Base-by-base conservation (phyloP, 2,797 vertebrate species). In the Galago senegalensis region DNA sequence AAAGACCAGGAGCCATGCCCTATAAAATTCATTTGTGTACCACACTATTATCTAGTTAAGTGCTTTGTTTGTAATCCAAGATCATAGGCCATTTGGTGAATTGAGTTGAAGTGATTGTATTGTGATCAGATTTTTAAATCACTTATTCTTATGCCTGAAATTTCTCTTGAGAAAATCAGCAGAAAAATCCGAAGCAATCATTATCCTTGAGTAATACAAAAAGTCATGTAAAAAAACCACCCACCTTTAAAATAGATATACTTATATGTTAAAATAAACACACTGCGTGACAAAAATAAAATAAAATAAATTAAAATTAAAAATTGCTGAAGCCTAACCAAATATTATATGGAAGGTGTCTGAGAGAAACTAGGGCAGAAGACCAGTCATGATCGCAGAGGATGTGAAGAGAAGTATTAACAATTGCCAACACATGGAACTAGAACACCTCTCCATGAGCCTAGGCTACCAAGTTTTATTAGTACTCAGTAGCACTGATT, bases 41-140 rank as follows among this genome's bases (percentile, higher is more conserved):
- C 34, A 14, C 31, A 83, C 12, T 70, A 40, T 21, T 69, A 37
- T 56, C 70, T 63, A 65, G 31, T 56, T 95, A 25, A 18, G 8
- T 34, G 34, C n/a, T 94, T 83, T 77, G 29, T 80, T n/a, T 73
- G 34, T 82, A 69, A 81, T 18, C 53, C 27, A 87, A 58, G 53
- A 11, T 87, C 34, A 76, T 69, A 91, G 91, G 53, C 81, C 34
- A 87, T 56, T 69, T 79, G 37, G 63, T 67, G 69, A 92, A 70
- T 10, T 84, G 34, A 94, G 49, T 40, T 81, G 17, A 89, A 79
- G 43, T 83, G 63, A 82, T 34, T 7, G 9, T 69, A 75, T 72
- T 92, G 37, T 92, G 76, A 83, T 87, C 70, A 93, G 58, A 86
- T 89, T 80, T 96, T 96, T 87, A 95, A 97, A 79, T 93, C 56